Conservation (phyloP, 23 tunicate species). For the Corella eumyota region DNA sequence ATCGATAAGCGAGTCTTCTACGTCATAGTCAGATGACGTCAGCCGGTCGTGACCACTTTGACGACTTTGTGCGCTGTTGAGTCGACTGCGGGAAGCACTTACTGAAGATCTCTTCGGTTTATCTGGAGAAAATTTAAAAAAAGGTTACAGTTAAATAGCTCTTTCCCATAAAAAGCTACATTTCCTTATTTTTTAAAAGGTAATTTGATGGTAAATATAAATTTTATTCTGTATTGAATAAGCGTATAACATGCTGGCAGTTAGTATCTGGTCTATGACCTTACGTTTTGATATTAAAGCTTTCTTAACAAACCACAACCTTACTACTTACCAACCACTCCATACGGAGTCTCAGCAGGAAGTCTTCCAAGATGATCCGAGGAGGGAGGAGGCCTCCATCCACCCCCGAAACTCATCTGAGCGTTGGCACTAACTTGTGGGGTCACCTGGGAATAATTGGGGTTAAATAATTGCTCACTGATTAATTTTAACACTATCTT, state of each 20-base stretch:
- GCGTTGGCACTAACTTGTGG: constrained; percentile 58
- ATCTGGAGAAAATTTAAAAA: too few relatives aligned
- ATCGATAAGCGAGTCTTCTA: constrained; percentile 14
- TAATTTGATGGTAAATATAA: not conserved
- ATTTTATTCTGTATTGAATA: not conserved
- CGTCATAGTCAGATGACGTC: constrained; percentile 13
- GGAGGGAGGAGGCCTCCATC: constrained; percentile 41
- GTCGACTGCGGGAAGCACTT: constrained; percentile 20
- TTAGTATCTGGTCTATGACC: too few relatives aligned
- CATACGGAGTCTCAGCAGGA: constrained; percentile 27
- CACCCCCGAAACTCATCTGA: constrained; percentile 76
- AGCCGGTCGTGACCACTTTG: constrained; percentile 1
- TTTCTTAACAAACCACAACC: too few relatives aligned
- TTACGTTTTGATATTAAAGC: too few relatives aligned
- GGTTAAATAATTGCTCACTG: too few relatives aligned
- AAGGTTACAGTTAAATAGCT: too few relatives aligned
- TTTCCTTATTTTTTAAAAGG: too few relatives aligned
- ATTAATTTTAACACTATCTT: too few relatives aligned
- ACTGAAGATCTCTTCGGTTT: not conserved
- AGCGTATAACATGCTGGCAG: not conserved
- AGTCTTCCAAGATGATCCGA: constrained; percentile 42
- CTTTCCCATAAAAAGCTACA: too few relatives aligned
- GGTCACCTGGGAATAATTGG: constrained; percentile 24
- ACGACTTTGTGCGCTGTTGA: constrained; percentile 10
- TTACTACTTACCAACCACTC: constrained; percentile 10